These are phyloP conservation scores for Agriopis leucophaearia DNA, from an alignment of 2,888 invertebrate genomes.

Conservation along the genomic window DNA sequence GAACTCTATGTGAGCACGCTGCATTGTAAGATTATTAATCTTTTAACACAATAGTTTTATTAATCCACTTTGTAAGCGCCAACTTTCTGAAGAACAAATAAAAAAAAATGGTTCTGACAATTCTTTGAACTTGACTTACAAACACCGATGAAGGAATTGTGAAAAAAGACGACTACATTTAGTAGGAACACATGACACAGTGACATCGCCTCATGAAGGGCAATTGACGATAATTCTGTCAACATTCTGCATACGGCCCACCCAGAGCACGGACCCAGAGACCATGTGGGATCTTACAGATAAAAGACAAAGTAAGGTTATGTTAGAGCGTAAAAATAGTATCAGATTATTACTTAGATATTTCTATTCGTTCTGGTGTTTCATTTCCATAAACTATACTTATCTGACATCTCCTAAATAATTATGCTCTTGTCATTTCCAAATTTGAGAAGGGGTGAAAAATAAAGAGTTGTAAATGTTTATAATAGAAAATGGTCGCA, in stretches of 20 bases:
- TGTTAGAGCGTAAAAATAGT: not conserved
- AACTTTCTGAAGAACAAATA: not conserved
- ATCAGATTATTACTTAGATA: too few relatives aligned
- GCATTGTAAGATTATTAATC: not conserved
- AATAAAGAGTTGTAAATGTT: too few relatives aligned
- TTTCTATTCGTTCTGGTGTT: too few relatives aligned
- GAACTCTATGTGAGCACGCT: too few relatives aligned
- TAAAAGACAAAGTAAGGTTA: constrained; percentile 11
- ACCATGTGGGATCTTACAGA: constrained; percentile 33
- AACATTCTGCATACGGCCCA: constrained; percentile 54
- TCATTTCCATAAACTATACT: too few relatives aligned
- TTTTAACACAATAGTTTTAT: not conserved
- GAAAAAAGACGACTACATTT: constrained; percentile 17
- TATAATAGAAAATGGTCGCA: too few relatives aligned
- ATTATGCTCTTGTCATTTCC: too few relatives aligned
- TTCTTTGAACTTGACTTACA: constrained; percentile 29
- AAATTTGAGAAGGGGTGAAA: too few relatives aligned
- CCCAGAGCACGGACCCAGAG: constrained; percentile 62
- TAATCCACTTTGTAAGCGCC: not conserved
- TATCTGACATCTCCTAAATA: too few relatives aligned
- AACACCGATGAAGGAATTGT: constrained; percentile 18
- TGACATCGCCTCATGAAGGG: constrained; percentile 48
- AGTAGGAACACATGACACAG: constrained; percentile 50
- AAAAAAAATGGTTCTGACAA: not conserved
- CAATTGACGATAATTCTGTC: constrained; percentile 68